Percentiles rank a stretch among this genome's conserved stretches.
Conservation (phyloP, 92 coral and sea anemone species). For the Pocillopora meandrina region DNA sequence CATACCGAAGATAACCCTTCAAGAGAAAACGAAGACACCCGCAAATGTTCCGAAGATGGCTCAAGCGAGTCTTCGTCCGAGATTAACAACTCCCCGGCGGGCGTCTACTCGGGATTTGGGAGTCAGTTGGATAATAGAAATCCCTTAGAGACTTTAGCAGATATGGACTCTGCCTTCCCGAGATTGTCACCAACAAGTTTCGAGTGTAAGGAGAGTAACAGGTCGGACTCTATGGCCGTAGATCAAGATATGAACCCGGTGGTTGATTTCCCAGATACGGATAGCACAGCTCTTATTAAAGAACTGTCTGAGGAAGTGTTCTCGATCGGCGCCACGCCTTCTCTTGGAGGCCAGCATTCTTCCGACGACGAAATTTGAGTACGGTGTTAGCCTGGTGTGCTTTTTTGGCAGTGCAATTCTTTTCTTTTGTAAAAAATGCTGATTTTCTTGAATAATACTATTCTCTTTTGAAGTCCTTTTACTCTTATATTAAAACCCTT, state of each 20-base stretch:
- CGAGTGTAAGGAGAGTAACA: slow-evolving; percentile 50
- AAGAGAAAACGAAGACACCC: slow-evolving; percentile 6
- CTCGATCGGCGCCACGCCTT: slow-evolving; percentile 83
- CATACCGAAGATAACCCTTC: slow-evolving; percentile 38
- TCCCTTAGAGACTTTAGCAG: slow-evolving; percentile 28
- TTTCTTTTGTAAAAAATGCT: background rate
- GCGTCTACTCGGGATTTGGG: slow-evolving; percentile 33
- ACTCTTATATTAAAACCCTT: background rate
- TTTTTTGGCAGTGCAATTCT: background rate
- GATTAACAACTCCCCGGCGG: slow-evolving; percentile 32
- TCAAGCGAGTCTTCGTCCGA: slow-evolving; percentile 49
- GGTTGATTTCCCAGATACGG: slow-evolving; percentile 85
- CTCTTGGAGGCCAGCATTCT: slow-evolving; percentile 66
- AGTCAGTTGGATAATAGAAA: slow-evolving; percentile 17
- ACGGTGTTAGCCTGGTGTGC: background rate
- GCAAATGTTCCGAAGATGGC: slow-evolving; percentile 41
- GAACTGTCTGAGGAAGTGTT: slow-evolving; percentile 89
- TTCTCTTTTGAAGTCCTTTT: no score
- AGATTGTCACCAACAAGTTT: slow-evolving; percentile 69
- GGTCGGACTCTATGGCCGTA: slow-evolving; percentile 56
- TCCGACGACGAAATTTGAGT: slow-evolving; percentile 73
- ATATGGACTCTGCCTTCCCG: slow-evolving; percentile 67
- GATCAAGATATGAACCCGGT: slow-evolving; percentile 77
- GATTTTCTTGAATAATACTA: background rate
- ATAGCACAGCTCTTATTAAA: slow-evolving; percentile 84